Conservation (phyloP, 2,888 invertebrate genomes). For the Phengaris arion region DNA sequence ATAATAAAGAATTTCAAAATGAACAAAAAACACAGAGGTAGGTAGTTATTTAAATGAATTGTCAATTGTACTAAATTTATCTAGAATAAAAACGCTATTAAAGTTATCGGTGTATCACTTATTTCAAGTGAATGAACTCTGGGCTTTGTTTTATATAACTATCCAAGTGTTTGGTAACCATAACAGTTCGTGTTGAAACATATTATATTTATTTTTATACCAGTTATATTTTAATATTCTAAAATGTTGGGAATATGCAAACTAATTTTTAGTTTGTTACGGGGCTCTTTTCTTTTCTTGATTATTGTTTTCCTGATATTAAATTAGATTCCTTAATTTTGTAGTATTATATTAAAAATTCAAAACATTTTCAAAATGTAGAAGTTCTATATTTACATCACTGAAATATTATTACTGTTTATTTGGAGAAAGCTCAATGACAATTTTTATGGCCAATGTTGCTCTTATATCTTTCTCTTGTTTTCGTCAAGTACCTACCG, state of each 20-base stretch:
- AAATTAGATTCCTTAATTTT: too few relatives aligned
- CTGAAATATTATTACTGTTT: too few relatives aligned
- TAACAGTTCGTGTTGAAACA: slow-evolving; percentile 7
- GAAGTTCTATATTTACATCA: too few relatives aligned
- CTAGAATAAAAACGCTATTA: slow-evolving; percentile 35
- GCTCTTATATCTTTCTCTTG: background rate
- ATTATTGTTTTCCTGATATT: too few relatives aligned
- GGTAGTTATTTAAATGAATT: background rate
- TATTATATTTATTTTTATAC: background rate
- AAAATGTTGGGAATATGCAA: too few relatives aligned
- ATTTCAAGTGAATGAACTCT: slow-evolving; percentile 36
- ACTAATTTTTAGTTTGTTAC: too few relatives aligned
- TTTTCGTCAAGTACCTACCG: slow-evolving; percentile 12
- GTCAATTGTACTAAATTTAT: slow-evolving; percentile 32
- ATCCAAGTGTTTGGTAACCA: background rate
- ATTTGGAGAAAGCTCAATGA: too few relatives aligned
- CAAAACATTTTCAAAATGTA: too few relatives aligned
- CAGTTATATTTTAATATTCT: too few relatives aligned
- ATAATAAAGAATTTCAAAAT: background rate
- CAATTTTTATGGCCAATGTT: too few relatives aligned
- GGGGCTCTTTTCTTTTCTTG: too few relatives aligned
- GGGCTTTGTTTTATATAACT: slow-evolving; percentile 35
- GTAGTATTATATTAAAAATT: too few relatives aligned
- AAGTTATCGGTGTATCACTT: slow-evolving; percentile 38
- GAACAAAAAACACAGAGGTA: background rate